These are phyloP conservation scores for Xylocopa sonorina DNA, from an alignment of 1,140 invertebrate species.

Conservation along the genomic window DNA sequence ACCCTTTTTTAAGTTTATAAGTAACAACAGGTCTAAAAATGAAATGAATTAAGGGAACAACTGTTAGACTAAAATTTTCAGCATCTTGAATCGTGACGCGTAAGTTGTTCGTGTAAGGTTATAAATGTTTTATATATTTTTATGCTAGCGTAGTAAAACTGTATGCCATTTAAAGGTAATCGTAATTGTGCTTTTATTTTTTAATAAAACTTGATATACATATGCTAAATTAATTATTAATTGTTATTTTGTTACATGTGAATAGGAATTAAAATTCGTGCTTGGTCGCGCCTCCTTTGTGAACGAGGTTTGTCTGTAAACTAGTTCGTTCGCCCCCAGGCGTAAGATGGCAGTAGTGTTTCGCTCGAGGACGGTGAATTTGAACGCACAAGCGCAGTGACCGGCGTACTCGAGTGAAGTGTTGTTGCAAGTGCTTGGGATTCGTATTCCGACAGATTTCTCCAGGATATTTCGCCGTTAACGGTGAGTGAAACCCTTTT, in stretches of 20 bases:
- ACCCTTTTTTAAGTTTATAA: constrained; percentile 18
- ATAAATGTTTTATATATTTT: not conserved
- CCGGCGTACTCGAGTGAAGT: constrained; percentile 63
- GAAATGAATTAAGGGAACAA: constrained; percentile 8
- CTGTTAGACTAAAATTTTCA: not conserved
- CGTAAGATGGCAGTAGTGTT: constrained; percentile 44
- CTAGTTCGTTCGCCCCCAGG: not conserved
- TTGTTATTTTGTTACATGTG: not conserved
- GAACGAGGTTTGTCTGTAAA: constrained; percentile 7
- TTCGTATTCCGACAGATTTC: constrained; percentile 46
- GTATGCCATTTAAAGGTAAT: not conserved
- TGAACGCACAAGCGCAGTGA: constrained; percentile 63
- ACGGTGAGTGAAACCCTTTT: constrained; percentile 43
- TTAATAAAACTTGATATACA: no score
- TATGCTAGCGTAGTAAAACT: no score
- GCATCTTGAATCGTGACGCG: constrained; percentile 2
- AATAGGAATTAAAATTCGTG: not conserved
- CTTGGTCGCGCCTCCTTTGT: constrained; percentile 18
- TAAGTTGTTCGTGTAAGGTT: constrained; percentile 25
- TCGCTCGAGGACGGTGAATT: constrained; percentile 26
- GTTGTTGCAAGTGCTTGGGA: constrained; percentile 57
- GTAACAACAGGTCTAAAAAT: constrained; percentile 23
- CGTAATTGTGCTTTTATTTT: not conserved
- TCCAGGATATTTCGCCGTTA: constrained; percentile 45
- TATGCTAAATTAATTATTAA: not conserved